These are phyloP conservation scores for Troglohyphantes excavatus DNA, from an alignment of 2,888 invertebrate genomes.

Conservation along the genomic window DNA sequence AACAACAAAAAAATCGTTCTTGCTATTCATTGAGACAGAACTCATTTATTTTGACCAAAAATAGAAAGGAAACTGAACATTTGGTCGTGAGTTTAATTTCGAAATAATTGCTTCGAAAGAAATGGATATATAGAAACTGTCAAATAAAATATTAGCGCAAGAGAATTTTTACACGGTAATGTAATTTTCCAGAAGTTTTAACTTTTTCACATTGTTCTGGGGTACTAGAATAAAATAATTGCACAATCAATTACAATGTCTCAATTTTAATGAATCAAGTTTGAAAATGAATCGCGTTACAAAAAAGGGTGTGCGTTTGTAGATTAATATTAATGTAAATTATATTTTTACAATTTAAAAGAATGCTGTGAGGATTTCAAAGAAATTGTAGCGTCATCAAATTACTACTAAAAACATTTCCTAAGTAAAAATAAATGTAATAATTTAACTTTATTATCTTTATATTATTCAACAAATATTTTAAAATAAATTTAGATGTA, in stretches of 20 bases:
- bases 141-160: background rate
- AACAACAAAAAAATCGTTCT: background rate
- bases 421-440: no score
- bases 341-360: no score
- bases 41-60: background rate
- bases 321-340: no score
- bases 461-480: no score
- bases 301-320: no score
- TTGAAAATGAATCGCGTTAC: no score
- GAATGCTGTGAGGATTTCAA: no score
- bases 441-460: no score
- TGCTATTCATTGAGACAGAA: background rate
- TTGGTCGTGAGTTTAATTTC: background rate
- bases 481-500: no score
- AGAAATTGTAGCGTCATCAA: no score
- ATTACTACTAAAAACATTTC: no score
- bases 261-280: background rate
- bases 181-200: background rate
- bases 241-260: conserved; percentile 5
- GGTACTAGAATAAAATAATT: background rate
- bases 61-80: background rate
- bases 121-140: background rate
- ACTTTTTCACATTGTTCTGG: background rate
- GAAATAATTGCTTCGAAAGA: background rate
- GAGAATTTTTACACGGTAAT: background rate